Conservation (phyloP, 2,797 vertebrate genomes). For the Pyrocephalus nanus region DNA sequence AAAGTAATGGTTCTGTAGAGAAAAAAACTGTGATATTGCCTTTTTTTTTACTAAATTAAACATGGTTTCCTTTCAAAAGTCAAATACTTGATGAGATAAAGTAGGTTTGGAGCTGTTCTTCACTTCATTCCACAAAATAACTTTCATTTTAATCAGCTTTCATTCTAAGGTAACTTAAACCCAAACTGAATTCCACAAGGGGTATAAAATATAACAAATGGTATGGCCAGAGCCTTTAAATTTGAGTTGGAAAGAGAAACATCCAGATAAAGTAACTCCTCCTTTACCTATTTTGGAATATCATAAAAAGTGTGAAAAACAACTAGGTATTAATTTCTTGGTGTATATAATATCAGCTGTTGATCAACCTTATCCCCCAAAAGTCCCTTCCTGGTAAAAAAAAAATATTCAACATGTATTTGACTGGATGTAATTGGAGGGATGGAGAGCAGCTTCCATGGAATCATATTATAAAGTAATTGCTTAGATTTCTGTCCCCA, state of each 20-base stretch:
- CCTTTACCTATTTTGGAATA: not conserved
- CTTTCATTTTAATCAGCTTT: not conserved
- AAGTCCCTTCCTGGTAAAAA: not conserved
- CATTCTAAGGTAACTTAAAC: not conserved
- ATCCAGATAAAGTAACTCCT: not conserved
- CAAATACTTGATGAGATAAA: not conserved
- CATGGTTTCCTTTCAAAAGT: not conserved
- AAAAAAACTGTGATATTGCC: fast-evolving
- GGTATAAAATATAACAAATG: not conserved
- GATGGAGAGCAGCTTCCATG: not conserved
- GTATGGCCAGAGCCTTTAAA: not conserved
- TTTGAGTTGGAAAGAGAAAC: not conserved
- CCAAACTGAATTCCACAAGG: not conserved
- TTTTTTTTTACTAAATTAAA: not conserved
- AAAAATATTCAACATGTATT: not conserved
- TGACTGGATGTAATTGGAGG: not conserved
- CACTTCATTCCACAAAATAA: not conserved
- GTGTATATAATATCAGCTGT: not conserved
- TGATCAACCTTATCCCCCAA: not conserved
- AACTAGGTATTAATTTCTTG: not conserved
- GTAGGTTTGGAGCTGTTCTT: not conserved
- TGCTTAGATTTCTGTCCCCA: not conserved
- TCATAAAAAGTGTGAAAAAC: not conserved
- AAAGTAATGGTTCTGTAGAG: not conserved
- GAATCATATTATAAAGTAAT: not conserved